Evolutionary conservation across 1,140 invertebrate genomes (phyloP), one percentile per base, ranked within the genome.

Genomic region (Lysiphlebus fabarum): DNA sequence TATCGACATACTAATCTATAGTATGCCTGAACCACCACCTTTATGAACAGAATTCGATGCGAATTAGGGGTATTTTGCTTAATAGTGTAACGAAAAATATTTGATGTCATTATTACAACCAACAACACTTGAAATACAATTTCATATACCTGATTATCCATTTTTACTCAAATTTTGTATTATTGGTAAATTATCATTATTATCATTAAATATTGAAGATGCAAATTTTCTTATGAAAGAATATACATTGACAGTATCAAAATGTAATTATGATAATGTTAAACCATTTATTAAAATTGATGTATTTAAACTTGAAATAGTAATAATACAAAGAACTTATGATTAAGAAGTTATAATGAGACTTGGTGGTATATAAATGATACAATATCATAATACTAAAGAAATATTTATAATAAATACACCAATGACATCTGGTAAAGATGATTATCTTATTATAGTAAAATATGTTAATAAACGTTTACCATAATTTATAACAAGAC

Each of bases 91-190:
- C n/a, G n/a, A n/a, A n/a, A n/a, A n/a, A n/a, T n/a, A n/a, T n/a
- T n/a, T n/a, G n/a, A 80, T 90, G 71, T 87, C 89, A 73, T 67
- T 92, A 11, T 74, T 97, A 9, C 84, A 88, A 64, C 96, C 94
- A 7, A 90, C 91, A 5, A 89, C 85, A 58, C 77, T 98, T 7
- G 81, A 85, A 59, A 80, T 98, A 41, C 82, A 87, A 62, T 84
- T 96, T 40, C 85, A 90, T 56, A 90, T 99, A 42, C 85, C 83
- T 1, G 90, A 97, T 71, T 95, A 98, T 81, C 89, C 93, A 0
- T 74, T 90, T 14, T 80, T 99, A 63, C 92, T 96, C 0, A 92
- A 93, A 77, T 82, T 87, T 9, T 90, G 89, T 75, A 65, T 91
- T 0, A 78, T 83, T 9, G 85, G 81, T n/a, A 66, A 81, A 33